Evolutionary conservation across 2,888 invertebrate species (phyloP).

Genomic region (Brenthis hecate): DNA sequence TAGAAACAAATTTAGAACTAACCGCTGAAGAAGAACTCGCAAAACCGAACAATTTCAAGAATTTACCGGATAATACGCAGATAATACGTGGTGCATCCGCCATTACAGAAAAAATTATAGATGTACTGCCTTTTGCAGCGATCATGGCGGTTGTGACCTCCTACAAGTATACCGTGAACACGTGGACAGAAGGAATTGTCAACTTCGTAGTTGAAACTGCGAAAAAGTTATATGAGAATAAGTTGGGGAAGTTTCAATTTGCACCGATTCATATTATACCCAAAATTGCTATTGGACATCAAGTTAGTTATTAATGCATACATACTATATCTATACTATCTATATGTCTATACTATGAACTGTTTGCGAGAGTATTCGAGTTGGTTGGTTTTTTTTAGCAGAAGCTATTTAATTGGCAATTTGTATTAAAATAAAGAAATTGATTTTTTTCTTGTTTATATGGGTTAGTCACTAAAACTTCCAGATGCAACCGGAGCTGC

Average conservation of each 20-base stretch:
- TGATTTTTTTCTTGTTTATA: too few species aligned
- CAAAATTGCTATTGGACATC: slow-evolving; percentile 82
- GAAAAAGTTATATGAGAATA: slow-evolving; percentile 66
- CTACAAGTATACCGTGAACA: slow-evolving; percentile 80
- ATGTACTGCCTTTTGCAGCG: slow-evolving; percentile 79
- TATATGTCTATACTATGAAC: too few species aligned
- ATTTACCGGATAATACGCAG: slow-evolving; percentile 83
- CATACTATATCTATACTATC: too few species aligned
- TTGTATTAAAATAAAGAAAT: too few species aligned
- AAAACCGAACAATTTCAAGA: slow-evolving; percentile 81
- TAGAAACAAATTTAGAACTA: slow-evolving; percentile 50
- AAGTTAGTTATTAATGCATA: slow-evolving; percentile 49
- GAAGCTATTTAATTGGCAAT: too few species aligned
- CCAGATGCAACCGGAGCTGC: too few species aligned
- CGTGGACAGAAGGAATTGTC: slow-evolving; percentile 84
- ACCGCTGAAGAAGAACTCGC: slow-evolving; percentile 77
- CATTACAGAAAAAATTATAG: slow-evolving; percentile 58
- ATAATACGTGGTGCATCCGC: slow-evolving; percentile 79
- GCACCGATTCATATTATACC: slow-evolving; percentile 83
- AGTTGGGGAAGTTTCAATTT: slow-evolving; percentile 66
- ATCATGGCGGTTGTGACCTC: slow-evolving; percentile 84
- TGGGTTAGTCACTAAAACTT: too few species aligned
- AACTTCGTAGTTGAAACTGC: slow-evolving; percentile 81
- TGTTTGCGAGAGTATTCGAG: too few species aligned
- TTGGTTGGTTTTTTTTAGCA: too few species aligned